Evolutionary conservation across 2,888 invertebrate genomes (phyloP).

Genomic region (Ernsta delagoae): DNA sequence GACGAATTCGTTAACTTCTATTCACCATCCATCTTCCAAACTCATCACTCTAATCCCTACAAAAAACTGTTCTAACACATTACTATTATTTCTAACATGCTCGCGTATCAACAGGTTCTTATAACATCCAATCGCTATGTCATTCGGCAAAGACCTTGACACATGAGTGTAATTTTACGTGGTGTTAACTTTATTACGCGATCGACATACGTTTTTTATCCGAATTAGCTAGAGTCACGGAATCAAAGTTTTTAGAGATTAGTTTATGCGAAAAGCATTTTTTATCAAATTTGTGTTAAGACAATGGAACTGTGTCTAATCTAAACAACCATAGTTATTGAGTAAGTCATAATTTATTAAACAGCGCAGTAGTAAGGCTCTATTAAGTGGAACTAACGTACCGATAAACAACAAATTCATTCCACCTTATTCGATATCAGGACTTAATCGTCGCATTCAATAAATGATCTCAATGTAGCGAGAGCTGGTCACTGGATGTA

Average conservation of each 20-base stretch:
- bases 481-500: not conserved
- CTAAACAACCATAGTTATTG: not conserved
- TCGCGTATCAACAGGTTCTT: not conserved
- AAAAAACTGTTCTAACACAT: no score
- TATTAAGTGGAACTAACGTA: not conserved
- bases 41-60: no score
- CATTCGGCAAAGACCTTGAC: not conserved
- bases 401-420: not conserved
- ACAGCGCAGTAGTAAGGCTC: not conserved
- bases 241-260: not conserved
- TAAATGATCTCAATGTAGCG: constrained; percentile 9
- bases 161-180: not conserved
- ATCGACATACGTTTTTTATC: not conserved
- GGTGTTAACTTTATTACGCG: constrained; percentile 1
- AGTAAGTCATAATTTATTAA: not conserved
- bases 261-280: not conserved
- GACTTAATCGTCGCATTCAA: constrained; percentile 6
- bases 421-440: not conserved
- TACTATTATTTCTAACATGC: no score
- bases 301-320: not conserved
- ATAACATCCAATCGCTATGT: not conserved
- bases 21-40: no score
- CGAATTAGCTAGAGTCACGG: not conserved
- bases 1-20: not conserved
- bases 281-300: not conserved